Evolutionary conservation across 2,113 vertebrate species (phyloP).

Genomic region (Orientallactaga bullata): DNA sequence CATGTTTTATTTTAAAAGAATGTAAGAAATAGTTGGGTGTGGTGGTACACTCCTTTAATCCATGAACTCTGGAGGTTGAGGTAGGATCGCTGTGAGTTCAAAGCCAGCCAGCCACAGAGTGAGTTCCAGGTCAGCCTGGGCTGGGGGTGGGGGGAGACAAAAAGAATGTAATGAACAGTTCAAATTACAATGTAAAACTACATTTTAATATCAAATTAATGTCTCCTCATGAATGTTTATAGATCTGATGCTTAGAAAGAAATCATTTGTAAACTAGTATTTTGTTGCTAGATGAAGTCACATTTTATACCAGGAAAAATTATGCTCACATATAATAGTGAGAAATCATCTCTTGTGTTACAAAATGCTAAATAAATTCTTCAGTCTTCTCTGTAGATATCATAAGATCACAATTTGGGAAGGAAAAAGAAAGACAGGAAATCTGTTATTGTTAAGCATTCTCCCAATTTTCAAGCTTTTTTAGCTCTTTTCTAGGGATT

Average conservation of each 20-base stretch:
- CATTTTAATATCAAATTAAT: constrained; percentile 29
- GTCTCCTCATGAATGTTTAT: constrained; percentile 44
- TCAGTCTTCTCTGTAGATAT: constrained; percentile 4
- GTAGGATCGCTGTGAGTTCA: no score
- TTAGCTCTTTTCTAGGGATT: neutral
- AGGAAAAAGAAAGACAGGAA: neutral
- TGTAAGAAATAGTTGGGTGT: neutral
- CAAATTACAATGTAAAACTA: constrained; percentile 60
- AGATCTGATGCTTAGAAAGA: neutral
- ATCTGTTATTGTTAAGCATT: constrained; percentile 3
- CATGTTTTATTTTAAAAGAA: constrained; percentile 63
- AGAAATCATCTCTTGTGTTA: constrained; percentile 24
- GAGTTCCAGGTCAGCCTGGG: no score
- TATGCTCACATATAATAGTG: neutral
- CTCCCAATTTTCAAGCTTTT: neutral
- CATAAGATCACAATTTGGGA: neutral
- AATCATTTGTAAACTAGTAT: neutral
- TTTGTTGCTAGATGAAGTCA: constrained; percentile 21
- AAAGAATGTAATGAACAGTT: constrained; percentile 60
- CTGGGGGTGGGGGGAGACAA: no score
- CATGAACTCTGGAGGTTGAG: no score
- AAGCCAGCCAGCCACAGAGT: no score
- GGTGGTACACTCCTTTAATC: no score
- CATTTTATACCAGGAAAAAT: constrained; percentile 18
- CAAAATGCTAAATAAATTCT: no score